Evolutionary conservation across 2,113 vertebrate genomes (phyloP).

Genomic region (Cygnus buccinator): DNA sequence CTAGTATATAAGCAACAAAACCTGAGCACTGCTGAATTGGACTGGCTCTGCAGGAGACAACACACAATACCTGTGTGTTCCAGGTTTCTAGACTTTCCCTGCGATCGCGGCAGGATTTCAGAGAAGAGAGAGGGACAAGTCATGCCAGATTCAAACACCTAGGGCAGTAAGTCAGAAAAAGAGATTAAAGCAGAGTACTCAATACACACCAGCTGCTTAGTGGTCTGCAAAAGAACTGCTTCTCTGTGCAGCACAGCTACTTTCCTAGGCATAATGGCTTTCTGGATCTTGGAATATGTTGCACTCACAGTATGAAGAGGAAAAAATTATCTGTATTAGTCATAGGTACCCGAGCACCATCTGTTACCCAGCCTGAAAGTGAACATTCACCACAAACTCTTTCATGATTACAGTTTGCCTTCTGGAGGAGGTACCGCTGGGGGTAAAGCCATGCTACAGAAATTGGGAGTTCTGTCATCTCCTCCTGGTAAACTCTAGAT

Average conservation of each 20-base stretch:
- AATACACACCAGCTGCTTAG: background rate
- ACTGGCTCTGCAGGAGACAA: background rate
- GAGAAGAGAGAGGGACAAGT: background rate
- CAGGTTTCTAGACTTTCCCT: background rate
- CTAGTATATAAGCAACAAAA: background rate
- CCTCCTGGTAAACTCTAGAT: background rate
- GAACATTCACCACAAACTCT: background rate
- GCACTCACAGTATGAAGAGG: background rate
- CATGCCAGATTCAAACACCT: background rate
- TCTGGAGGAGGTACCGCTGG: background rate
- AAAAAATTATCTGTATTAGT: background rate
- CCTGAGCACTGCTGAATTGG: background rate
- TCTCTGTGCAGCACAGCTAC: background rate
- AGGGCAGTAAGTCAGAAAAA: accelerated
- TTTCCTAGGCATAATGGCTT: background rate
- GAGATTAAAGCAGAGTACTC: background rate
- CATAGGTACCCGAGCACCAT: background rate
- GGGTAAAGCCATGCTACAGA: background rate
- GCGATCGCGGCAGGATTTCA: background rate
- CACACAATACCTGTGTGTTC: background rate
- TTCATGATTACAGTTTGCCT: background rate
- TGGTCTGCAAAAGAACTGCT: background rate
- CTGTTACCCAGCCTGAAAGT: background rate
- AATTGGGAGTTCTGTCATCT: background rate
- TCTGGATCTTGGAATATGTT: background rate